Base-by-base conservation (phyloP, 37 sponge, comb jelly and placozoan genomes). In the Halichondria panicea region DNA sequence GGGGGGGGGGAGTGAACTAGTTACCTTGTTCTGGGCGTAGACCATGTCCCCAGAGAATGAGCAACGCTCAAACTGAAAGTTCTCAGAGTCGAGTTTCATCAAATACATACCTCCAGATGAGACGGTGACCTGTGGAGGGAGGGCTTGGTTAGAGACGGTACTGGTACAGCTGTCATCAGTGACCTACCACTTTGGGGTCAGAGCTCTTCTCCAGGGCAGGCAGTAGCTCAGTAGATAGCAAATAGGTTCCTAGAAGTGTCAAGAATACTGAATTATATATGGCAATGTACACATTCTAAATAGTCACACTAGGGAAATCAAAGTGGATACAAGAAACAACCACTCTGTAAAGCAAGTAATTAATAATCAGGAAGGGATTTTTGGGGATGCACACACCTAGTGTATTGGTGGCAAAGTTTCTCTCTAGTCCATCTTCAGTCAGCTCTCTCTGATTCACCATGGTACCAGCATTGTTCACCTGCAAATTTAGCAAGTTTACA, bases 401-500 rank as follows among this genome's bases (percentile, higher is more conserved):
- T 33, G 96, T 89, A 56, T 96, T 96, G 15, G 91, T 88, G 31
- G 90, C 90, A 81, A 96, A 96, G 84, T 92, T 96, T 15, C 54
- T 84, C 72, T 96, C 96, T 27, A 96, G 52, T 7, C 66, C 81
- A 37, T 96, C 92, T 22, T 92, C 90, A 27, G 55, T 82, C 15
- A 70, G 60, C 31, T 79, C 70, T 31, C 92, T 60, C 53, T 80
- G 68, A 60, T 84, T 74, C 32, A 89, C 85, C 90, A 92, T 87
- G 75, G 79, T 73, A 4, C 96, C 93, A 62, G 96, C 96, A 81
- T 96, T 96, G 83, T 94, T 94, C 43, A 91, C 5, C 32, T 1
- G 19, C 28, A 61, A 32, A 31, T 65, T 12, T 5, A 28, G 36
- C 21, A 5, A 65, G 5, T 15, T 31, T 36, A 8, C 4, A 65